Evolutionary conservation across 2,113 vertebrate species (phyloP).

Genomic region (Dicrurus megarhynchus): DNA sequence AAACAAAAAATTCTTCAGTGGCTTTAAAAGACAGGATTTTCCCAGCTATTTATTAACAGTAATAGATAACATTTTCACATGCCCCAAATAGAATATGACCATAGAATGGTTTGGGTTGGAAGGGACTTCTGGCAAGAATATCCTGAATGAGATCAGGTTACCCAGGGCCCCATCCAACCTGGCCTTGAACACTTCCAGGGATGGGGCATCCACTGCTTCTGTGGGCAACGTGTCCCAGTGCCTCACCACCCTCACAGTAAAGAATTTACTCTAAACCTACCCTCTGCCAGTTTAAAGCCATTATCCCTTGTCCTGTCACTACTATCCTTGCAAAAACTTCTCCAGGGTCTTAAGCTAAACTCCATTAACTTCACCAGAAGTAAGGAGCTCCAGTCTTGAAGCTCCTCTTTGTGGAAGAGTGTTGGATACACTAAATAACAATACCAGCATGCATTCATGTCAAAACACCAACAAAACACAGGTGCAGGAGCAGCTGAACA

Average conservation of each 20-base stretch:
- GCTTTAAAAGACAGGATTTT: not conserved
- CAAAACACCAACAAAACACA: not conserved
- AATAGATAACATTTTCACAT: not conserved
- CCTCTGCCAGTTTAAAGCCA: not conserved
- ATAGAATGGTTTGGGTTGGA: not conserved
- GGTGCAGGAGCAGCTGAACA: not conserved
- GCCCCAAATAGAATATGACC: not conserved
- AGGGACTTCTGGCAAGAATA: not conserved
- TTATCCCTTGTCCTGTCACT: not conserved
- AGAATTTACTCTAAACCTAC: not conserved
- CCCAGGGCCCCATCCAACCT: not conserved
- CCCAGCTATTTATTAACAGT: not conserved
- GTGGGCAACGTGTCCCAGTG: not conserved
- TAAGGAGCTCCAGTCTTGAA: not conserved
- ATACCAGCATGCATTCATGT: not conserved
- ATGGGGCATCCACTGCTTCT: rapidly evolving
- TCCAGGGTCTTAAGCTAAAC: not conserved
- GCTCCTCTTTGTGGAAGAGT: not conserved
- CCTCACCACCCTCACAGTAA: not conserved
- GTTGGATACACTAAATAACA: not conserved
- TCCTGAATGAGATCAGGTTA: not conserved
- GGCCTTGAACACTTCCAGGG: not conserved
- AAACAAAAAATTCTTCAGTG: not conserved
- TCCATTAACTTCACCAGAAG: not conserved
- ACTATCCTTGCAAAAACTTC: not conserved